Base-by-base conservation (phyloP, 2,888 invertebrate genomes). In the Dendrolimus houi region DNA sequence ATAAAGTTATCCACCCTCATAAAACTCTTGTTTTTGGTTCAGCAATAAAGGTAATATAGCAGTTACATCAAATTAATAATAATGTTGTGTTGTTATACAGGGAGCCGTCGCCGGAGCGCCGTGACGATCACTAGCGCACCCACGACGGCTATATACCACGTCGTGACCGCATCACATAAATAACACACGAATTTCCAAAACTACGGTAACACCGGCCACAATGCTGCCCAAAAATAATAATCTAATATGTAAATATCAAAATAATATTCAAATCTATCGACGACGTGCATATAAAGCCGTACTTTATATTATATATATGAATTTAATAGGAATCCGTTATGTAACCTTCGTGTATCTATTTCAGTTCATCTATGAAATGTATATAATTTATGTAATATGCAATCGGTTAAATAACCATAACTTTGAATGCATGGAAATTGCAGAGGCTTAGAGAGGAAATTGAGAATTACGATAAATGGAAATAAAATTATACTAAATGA, bases 31-130 rank as follows among this genome's bases (percentile, higher is more conserved):
- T 29, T 29, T 29, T 29, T 29, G 29, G 6, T 29, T 6, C 29
- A 29, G 2, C 29, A 29, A 29, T 29, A 29, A 29, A 29, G 29
- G 29, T 29, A 3, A 29, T 29, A 29, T 29, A 2, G 29, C 2
- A 29, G 29, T 29, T 29, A 29, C 29, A 3, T 29, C 29, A 29
- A 29, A 29, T 29, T 29, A 29, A 29, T 6, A 6, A 29, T 29
- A 2, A 17, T 17, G 17, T 29, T 29, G 29, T 29, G 29, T 29
- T 29, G 29, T 29, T 29, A 29, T 29, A 47, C 12, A 47, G 88
- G 66, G 89, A 89, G 85, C 88, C 88, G 87, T 89, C 89, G 87
- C 89, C 89, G 77, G 89, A 90, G 78, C 85, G 84, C 71, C 81
- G 74, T 68, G 79, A 84, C 58, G 79, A 81, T 69, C 60, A 79